These are phyloP conservation scores for Leptinotarsa juncta DNA, from an alignment of 2,888 invertebrate genomes.

Conservation along the genomic window DNA sequence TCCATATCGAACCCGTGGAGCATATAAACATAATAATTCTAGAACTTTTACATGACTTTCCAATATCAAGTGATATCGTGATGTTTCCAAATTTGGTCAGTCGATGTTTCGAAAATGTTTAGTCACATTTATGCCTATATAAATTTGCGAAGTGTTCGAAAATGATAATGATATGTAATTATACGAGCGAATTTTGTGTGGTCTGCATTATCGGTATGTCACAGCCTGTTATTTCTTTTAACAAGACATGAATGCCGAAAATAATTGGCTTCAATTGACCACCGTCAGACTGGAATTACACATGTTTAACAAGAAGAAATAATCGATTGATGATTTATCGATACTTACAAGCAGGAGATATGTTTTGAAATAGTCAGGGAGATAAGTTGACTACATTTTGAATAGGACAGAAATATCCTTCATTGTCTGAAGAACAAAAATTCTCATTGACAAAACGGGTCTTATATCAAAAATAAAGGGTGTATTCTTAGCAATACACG, in stretches of 20 bases:
- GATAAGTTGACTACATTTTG: neutral
- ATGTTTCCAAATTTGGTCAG: neutral
- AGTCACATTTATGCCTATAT: neutral
- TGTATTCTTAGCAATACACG: too few species aligned
- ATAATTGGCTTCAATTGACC: conserved; percentile 41
- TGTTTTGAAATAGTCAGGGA: neutral
- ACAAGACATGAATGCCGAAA: conserved; percentile 42
- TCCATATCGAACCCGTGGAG: too few species aligned
- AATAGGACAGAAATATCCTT: too few species aligned
- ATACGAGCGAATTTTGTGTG: conserved; percentile 38
- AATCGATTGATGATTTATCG: conserved; percentile 22
- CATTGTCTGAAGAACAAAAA: too few species aligned
- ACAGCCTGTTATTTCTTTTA: conserved; percentile 36
- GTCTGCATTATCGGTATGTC: conserved; percentile 42
- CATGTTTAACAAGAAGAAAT: conserved; percentile 15
- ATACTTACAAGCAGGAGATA: neutral
- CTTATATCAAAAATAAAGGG: too few species aligned
- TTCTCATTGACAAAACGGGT: too few species aligned
- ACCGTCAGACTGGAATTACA: conserved; percentile 6
- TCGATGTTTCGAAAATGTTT: neutral
- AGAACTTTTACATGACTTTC: neutral
- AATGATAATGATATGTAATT: conserved; percentile 33
- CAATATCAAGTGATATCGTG: neutral
- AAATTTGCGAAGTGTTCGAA: conserved; percentile 29
- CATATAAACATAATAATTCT: neutral